Conservation (phyloP, 2,797 vertebrate genomes). For the Enteromius viviparus region DNA sequence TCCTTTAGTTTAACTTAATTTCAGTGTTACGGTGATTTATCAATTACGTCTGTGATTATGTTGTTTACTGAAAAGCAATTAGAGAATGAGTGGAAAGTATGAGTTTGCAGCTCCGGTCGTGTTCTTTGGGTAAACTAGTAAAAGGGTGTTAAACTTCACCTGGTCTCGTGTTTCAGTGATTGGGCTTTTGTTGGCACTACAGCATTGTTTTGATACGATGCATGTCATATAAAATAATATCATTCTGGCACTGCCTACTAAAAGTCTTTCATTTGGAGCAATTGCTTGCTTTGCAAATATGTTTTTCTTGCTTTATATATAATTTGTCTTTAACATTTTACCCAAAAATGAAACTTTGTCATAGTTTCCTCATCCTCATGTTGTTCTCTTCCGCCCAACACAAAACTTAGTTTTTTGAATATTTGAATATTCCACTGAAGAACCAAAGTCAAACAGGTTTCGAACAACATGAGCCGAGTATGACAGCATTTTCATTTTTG, state of each 20-base stretch:
- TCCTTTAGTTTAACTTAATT: constrained; percentile 43
- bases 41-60: constrained; percentile 60
- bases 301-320: neutral
- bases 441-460: neutral
- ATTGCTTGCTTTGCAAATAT: constrained; percentile 31
- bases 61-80: constrained; percentile 58
- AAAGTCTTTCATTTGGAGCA: neutral
- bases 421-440: no score
- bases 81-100: constrained; percentile 67
- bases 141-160: constrained; percentile 36
- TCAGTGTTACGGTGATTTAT: constrained; percentile 29
- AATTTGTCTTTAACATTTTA: neutral
- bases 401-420: neutral
- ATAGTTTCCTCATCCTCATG: neutral
- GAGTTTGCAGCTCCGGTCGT: constrained; percentile 54
- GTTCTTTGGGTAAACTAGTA: constrained; percentile 39
- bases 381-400: neutral
- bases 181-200: constrained; percentile 31
- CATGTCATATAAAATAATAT: constrained; percentile 20
- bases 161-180: constrained; percentile 48
- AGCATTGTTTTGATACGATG: constrained; percentile 35
- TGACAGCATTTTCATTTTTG: neutral
- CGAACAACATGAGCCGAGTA: neutral
- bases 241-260: constrained; percentile 8
- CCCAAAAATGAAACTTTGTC: neutral